Evolutionary conservation across 2,113 vertebrate genomes (phyloP), one percentile per base, ranked within the genome.

Genomic region (Rhineura floridana): DNA sequence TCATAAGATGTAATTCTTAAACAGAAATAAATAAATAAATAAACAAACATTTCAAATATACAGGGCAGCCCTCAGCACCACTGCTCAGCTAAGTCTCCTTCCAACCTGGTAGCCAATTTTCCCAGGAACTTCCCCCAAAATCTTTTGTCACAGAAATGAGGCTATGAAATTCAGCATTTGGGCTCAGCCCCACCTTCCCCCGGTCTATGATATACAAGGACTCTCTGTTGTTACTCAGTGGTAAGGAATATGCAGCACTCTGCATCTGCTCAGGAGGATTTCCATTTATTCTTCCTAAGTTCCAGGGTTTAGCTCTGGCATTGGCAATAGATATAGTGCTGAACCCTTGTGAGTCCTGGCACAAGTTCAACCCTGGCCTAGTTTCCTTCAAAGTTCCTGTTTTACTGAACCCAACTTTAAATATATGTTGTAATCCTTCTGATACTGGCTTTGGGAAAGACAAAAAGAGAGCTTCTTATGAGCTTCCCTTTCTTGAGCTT

Each of bases 401-500:
- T 87, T 91, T 86, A 55, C 70, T 46, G 42, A 89, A 89, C 42
- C 1, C 55, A 90, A 85, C 63, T 83, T 86, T 76, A 90, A 77
- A 93, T 87, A 63, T 21, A 10, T 46, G 7, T 92, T 89, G 86
- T 90, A 59, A 91, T 84, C 87, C 52, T 77, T 72, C 70, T 62
- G 65, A 88, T 63, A 2, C 59, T 12, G 42, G 36, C 90, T 94
- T 90, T 83, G 39, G 21, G 73, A 86, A 10, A 4, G 86, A 36
- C 0, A 2, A 83, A 87, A 70, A 84, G 79, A 83, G 59, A 63
- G 73, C 59, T 42, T 79, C 12, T 62, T 70, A 93, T 91, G 90
- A 83, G 69, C 52, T 44, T 75, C 36, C 70, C 39, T 93, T 88
- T 91, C 82, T 91, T 85, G 52, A 93, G 90, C 92, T 95, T 90